Evolutionary conservation across 2,888 invertebrate species (phyloP).

Genomic region (Podotricha telesiphe): DNA sequence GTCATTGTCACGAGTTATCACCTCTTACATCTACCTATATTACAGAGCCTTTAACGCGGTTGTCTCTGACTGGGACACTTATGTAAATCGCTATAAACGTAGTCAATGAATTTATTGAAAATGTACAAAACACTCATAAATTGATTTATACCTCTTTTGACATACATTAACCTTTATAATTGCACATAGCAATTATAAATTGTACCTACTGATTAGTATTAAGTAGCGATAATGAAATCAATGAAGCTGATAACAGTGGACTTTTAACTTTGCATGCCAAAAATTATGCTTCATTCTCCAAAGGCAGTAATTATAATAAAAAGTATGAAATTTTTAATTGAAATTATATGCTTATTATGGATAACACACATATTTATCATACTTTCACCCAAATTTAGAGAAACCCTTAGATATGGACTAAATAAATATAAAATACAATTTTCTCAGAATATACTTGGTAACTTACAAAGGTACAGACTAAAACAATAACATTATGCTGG

Average conservation of each 20-base stretch:
- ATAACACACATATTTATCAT: no score
- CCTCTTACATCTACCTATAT: neutral
- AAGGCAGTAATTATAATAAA: neutral
- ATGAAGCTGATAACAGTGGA: neutral
- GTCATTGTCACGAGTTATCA: constrained; percentile 6
- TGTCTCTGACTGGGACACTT: neutral
- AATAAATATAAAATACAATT: neutral
- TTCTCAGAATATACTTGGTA: neutral
- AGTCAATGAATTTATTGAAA: no score
- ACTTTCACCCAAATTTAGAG: no score
- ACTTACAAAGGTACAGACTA: neutral
- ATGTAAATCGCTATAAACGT: neutral
- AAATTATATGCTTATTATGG: no score
- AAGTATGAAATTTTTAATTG: neutral
- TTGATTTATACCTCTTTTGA: neutral
- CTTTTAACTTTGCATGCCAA: no score
- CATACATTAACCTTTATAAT: no score
- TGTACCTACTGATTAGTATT: neutral
- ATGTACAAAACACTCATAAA: neutral
- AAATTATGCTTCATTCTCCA: neutral
- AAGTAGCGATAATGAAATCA: neutral
- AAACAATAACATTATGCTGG: neutral
- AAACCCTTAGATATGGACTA: no score
- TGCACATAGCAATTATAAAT: neutral
- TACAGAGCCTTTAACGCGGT: neutral